Evolutionary conservation across 2,888 invertebrate species (phyloP).

Genomic region (Chironomus riparius): DNA sequence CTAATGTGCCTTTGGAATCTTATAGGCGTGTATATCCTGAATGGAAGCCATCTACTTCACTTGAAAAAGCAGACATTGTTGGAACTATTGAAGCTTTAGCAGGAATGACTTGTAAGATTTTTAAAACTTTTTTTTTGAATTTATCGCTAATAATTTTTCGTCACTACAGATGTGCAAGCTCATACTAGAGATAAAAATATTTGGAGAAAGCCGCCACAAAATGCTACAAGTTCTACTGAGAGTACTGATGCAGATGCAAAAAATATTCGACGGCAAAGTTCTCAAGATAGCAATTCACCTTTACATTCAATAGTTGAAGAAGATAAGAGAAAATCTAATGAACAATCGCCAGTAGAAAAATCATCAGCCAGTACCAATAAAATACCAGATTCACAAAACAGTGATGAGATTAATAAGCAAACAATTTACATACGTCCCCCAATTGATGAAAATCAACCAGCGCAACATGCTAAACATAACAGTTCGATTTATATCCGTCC

Average conservation of each 20-base stretch:
- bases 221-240: too few relatives aligned
- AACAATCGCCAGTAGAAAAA: background rate
- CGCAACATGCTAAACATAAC: background rate
- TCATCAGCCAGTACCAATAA: background rate
- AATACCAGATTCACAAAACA: background rate
- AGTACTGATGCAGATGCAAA: too few relatives aligned
- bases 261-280: too few relatives aligned
- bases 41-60: slow-evolving; percentile 69
- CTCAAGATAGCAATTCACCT: slow-evolving; percentile 36
- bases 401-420: slow-evolving; percentile 35
- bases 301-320: slow-evolving; percentile 54
- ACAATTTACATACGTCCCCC: slow-evolving; percentile 50
- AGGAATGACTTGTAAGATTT: slow-evolving; percentile 45
- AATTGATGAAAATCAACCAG: background rate
- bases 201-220: too few relatives aligned
- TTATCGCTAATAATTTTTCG: too few relatives aligned
- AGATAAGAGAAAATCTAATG: slow-evolving; percentile 38
- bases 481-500: slow-evolving; percentile 28
- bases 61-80: slow-evolving; percentile 75
- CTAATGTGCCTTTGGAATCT: slow-evolving; percentile 33
- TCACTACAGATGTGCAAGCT: too few relatives aligned
- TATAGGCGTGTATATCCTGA: slow-evolving; percentile 62
- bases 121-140: background rate
- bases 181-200: too few relatives aligned
- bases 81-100: slow-evolving; percentile 79